Base-by-base conservation (phyloP, 2,888 invertebrate genomes). In the Pammene aurita region DNA sequence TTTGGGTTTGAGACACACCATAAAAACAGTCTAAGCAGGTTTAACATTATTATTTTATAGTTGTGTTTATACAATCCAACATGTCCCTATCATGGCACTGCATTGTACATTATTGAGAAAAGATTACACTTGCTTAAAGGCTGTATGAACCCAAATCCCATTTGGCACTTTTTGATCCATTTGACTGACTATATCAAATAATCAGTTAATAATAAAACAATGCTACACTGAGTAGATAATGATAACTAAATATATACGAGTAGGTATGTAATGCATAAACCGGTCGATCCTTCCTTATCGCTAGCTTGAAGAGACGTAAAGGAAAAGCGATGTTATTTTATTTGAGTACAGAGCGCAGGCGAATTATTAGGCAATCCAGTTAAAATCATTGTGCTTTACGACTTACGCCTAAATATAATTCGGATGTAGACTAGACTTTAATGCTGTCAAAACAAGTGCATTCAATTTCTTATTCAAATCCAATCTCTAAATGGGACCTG, bases 291-390 rank as follows among this genome's bases (percentile, higher is more conserved):
- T 14, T 57, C 57, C 18, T 54, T 64, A 58, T 68, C 63, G 35
- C 50, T 35, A 7, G 68, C 57, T 68, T 57, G 44, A 42, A 64
- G 52, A 35, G 14, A 62, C 61, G 18, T 44, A 68, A 57, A 68
- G 38, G 57, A 35, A 68, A 38, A 16, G 10, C 6, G 16, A 2
- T 48, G 48, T 48, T 50, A 50, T 26, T 26, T 5, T 10, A 26
- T 11, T 16, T 13, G 16, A 16, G 2, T 16, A 16, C 48, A 10
- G 48, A 9, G 10, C 10, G 18, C 42, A 42, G 10, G 42, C 42
- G 13, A 42, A 42, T 42, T 42, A 42, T 11, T 13, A 42, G 4
- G 38, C 38, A 6, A 38, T 5, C 7, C 38, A 26, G 1, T 26
- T 26, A 26, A 26, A 26, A 26, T 26, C 26, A 26, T 4, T 26